These are phyloP conservation scores for Pristionchus japonicus DNA, from an alignment of 2,888 invertebrate genomes.

Conservation along the genomic window DNA sequence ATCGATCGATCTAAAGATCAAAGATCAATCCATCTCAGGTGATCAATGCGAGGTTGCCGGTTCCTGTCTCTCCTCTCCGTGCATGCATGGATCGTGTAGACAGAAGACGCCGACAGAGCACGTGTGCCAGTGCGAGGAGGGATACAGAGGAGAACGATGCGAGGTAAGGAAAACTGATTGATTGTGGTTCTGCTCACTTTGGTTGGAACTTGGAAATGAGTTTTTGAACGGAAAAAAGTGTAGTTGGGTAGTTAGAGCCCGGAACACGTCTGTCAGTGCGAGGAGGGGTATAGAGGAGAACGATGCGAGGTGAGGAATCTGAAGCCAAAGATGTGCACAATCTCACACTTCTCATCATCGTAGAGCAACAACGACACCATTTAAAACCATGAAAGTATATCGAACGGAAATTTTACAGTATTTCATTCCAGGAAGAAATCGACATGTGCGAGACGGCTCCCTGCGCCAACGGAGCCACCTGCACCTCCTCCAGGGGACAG, in stretches of 20 bases:
- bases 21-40: slow-evolving; percentile 49
- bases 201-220: too few relatives aligned
- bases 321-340: neutral
- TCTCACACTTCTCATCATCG: neutral
- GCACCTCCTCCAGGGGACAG: slow-evolving; percentile 86
- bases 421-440: slow-evolving; percentile 60
- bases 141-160: slow-evolving; percentile 60
- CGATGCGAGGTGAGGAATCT: slow-evolving; percentile 50
- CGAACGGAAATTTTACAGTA: neutral
- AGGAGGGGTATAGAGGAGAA: too few relatives aligned
- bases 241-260: too few relatives aligned
- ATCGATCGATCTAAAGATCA: neutral
- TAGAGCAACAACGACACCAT: neutral
- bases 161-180: too few relatives aligned
- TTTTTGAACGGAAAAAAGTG: too few relatives aligned
- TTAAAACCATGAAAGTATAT: neutral
- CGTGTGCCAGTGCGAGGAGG: slow-evolving; percentile 60
- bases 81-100: slow-evolving; percentile 63
- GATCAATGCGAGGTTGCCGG: slow-evolving; percentile 64
- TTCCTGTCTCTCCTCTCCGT: slow-evolving; percentile 59
- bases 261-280: too few relatives aligned
- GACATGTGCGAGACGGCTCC: slow-evolving; percentile 53
- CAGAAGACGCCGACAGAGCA: slow-evolving; percentile 61
- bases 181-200: too few relatives aligned
- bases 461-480: slow-evolving; percentile 81